Evolutionary conservation across 2,797 vertebrate species (phyloP), one percentile per base, ranked within the genome.

Genomic region (Gobio occitaniae): DNA sequence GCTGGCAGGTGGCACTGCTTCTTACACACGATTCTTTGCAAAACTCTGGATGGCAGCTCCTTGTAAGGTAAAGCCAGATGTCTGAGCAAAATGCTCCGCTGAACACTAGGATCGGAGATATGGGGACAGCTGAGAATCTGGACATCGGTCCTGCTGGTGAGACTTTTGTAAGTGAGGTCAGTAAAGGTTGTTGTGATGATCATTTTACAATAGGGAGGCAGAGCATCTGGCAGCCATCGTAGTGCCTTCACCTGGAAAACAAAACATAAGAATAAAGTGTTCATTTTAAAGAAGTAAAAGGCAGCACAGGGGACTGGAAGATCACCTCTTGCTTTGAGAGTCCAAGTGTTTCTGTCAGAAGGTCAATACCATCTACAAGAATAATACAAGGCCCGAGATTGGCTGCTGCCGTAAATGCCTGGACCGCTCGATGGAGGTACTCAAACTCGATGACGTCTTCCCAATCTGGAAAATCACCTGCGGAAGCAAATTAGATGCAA

Each of bases 381-480:
- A 93, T 79, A 65, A 94, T 9, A 71, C 65, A 91, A 0, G 91
- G 88, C 44, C 89, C 87, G 69, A 93, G 91, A 74, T 41, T 83
- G 87, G 90, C 81, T 21, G 89, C 90, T 59, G 90, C 81, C 70
- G 91, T 71, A 82, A 92, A 93, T 56, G 88, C 71, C 88, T 93
- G 88, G n/a, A 88, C 84, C 78, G 90, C 82, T 69, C 84, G 87
- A 50, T 84, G 87, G 70, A 94, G 90, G 11, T 90, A 69, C 75
- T 89, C 88, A 21, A 85, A 17, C 78, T 89, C 86, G 38, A 82
- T 68, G 36, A 17, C n/a, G 25, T 90, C 90, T 81, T 93, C 21
- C 76, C 84, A 85, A 84, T 92, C 77, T 8, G 86, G 80, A 75
- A 83, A 86, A 36, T 78, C 79, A 84, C 90, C 92, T 94, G 78